These are phyloP conservation scores for Microcebus jonahi DNA, from an alignment of 2,113 vertebrate species.

Conservation along the genomic window DNA sequence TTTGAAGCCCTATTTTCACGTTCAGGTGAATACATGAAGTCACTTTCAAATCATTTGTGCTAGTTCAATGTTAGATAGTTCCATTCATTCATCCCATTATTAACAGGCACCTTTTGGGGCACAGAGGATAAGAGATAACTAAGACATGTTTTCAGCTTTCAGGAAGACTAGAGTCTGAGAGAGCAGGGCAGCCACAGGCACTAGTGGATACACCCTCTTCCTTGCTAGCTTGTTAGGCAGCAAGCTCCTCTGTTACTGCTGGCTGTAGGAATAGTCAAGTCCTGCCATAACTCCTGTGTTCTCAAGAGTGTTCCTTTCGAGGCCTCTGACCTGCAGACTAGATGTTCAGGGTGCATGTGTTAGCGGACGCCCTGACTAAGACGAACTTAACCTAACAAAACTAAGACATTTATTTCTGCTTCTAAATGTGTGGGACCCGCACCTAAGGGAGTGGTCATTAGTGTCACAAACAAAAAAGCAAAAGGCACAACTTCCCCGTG, in stretches of 20 bases:
- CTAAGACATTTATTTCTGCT: neutral
- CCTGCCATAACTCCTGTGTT: accelerated
- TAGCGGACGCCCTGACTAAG: neutral
- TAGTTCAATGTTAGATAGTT: neutral
- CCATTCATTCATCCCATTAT: neutral
- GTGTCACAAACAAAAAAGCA: neutral
- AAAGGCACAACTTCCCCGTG: accelerated
- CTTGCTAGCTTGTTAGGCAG: too few species aligned
- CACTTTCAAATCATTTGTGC: neutral
- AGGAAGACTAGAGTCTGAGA: neutral
- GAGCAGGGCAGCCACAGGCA: too few species aligned
- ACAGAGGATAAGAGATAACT: neutral
- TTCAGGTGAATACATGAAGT: too few species aligned
- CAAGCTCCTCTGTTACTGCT: accelerated
- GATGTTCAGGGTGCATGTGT: neutral
- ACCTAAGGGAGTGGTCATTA: too few species aligned
- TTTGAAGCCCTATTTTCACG: neutral
- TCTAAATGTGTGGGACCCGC: neutral
- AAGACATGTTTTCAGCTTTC: neutral
- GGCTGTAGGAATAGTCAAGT: accelerated
- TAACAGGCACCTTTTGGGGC: neutral
- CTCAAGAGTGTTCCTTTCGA: neutral
- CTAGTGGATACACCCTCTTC: too few species aligned
- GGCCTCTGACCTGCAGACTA: too few species aligned
- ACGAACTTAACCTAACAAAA: neutral